A percentile compares a stretch with the other conserved stretches of the same genome.
These are phyloP conservation scores for Spinus olivaceus DNA, from an alignment of 2,797 vertebrate species.

Conservation along the genomic window DNA sequence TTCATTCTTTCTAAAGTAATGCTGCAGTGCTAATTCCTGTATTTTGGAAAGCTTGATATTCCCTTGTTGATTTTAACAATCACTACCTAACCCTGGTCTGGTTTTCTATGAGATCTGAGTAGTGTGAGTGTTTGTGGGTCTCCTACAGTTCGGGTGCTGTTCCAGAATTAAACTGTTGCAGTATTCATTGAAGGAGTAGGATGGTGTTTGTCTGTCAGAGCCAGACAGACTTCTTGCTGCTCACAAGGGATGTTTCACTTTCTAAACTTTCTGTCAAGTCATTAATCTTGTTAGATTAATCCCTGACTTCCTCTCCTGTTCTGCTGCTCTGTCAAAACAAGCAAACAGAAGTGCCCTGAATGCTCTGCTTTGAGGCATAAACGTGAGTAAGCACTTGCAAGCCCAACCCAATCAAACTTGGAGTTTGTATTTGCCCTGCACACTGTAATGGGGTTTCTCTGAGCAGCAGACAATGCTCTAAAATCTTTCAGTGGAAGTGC, in stretches of 20 bases:
- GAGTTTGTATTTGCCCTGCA: background rate
- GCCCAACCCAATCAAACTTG: background rate
- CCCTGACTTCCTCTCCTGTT: background rate
- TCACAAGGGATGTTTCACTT: background rate
- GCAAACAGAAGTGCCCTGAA: background rate
- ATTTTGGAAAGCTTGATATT: background rate
- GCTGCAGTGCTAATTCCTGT: background rate
- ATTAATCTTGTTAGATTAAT: background rate
- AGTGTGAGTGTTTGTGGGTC: background rate
- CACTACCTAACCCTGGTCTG: background rate
- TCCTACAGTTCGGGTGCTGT: background rate
- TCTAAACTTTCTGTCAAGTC: background rate
- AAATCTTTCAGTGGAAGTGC: background rate
- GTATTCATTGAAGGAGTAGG: background rate
- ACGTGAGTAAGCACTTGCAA: background rate
- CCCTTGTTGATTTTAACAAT: background rate
- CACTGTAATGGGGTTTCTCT: background rate
- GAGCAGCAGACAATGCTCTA: background rate
- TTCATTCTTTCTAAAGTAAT: background rate
- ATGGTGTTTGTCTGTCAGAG: background rate
- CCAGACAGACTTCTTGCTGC: rapidly evolving
- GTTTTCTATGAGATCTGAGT: rapidly evolving
- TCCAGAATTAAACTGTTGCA: background rate
- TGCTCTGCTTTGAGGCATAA: background rate
- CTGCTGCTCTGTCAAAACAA: background rate